Evolutionary conservation across 30 jellyfish, hydroid and myxozoan genomes (phyloP).

Genomic region (Pseudorhiza aurosa): DNA sequence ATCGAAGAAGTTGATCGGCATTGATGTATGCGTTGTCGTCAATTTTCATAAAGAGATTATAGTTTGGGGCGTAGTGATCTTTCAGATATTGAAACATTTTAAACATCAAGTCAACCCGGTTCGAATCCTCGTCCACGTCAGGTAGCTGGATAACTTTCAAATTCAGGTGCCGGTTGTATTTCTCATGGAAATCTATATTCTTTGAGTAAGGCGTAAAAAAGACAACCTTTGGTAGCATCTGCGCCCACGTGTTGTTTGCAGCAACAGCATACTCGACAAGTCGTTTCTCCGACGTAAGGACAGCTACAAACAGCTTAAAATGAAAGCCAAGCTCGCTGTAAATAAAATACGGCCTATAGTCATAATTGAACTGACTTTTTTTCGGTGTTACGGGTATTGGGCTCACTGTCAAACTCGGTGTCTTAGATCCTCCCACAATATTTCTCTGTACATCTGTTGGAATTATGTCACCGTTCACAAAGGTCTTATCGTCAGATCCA

Average conservation of each 20-base stretch:
- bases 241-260: slow-evolving; percentile 89
- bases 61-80: slow-evolving; percentile 81
- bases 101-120: slow-evolving; percentile 68
- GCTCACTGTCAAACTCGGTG: not conserved
- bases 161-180: slow-evolving; percentile 70
- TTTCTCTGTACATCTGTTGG: not conserved
- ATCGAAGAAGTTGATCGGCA: slow-evolving; percentile 54
- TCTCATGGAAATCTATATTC: slow-evolving; percentile 78
- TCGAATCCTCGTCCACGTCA: slow-evolving; percentile 82
- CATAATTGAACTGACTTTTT: slow-evolving; percentile 82
- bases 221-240: slow-evolving; percentile 70
- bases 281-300: slow-evolving; percentile 75
- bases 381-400: slow-evolving; percentile 84
- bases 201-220: slow-evolving; percentile 93
- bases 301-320: slow-evolving; percentile 76
- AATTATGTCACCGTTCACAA: not conserved
- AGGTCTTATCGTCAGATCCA: not conserved
- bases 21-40: slow-evolving; percentile 79
- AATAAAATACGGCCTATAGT: slow-evolving; percentile 87
- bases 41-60: slow-evolving; percentile 80
- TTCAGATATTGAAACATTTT: slow-evolving; percentile 82
- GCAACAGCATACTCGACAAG: slow-evolving; percentile 78
- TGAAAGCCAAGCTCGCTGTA: slow-evolving; percentile 95
- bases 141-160: slow-evolving; percentile 93
- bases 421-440: not conserved